These are phyloP conservation scores for Anoura caudifer DNA, from an alignment of 2,113 vertebrate species.

Conservation along the genomic window DNA sequence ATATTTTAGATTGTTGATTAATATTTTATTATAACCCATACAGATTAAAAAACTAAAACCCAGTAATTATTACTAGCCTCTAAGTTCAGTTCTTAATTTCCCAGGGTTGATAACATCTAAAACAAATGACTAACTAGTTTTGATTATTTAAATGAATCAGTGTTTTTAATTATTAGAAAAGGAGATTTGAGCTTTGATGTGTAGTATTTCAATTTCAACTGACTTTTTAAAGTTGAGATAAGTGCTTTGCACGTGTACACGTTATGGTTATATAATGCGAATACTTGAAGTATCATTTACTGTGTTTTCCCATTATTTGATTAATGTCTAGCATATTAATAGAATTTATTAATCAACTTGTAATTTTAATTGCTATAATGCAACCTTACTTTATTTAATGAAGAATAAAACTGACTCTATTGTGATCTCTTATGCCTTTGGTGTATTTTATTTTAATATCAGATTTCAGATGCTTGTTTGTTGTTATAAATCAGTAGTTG, in stretches of 20 bases:
- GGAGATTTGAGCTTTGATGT: conserved; percentile 35
- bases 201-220: conserved; percentile 29
- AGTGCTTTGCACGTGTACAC: not conserved
- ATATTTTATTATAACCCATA: conserved; percentile 10
- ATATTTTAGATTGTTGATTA: conserved; percentile 10
- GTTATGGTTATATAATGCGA: not conserved
- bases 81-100: conserved; percentile 52
- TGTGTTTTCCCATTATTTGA: not conserved
- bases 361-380: conserved; percentile 36
- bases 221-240: not conserved
- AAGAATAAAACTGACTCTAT: not conserved
- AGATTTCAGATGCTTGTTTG: conserved; percentile 7
- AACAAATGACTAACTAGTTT: conserved; percentile 16
- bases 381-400: not conserved
- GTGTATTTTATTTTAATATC: not conserved
- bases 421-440: conserved; percentile 26
- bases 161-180: conserved; percentile 47
- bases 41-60: conserved; percentile 33
- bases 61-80: conserved; percentile 1
- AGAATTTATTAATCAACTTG: conserved; percentile 14
- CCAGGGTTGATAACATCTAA: not conserved
- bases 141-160: conserved; percentile 34
- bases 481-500: conserved; percentile 4
- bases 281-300: not conserved
- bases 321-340: not conserved